Conservation (phyloP, 2,113 vertebrate genomes). For the Myanophis thanlyinensis region DNA sequence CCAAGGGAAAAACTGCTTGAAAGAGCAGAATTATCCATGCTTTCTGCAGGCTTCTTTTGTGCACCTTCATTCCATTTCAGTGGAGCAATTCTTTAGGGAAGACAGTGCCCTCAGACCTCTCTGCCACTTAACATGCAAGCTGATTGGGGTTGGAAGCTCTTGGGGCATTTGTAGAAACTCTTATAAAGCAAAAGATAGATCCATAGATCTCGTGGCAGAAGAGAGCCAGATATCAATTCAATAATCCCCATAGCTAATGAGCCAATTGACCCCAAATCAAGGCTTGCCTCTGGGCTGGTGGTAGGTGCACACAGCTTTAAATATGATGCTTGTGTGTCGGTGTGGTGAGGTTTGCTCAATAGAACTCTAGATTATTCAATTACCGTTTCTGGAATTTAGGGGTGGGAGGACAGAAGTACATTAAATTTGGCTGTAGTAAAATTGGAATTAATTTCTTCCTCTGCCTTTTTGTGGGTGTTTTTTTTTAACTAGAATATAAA, state of each 20-base stretch:
- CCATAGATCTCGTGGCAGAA: neutral
- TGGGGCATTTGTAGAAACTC: neutral
- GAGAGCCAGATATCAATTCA: neutral
- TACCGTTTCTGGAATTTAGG: neutral
- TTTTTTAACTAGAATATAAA: neutral
- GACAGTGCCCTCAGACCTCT: neutral
- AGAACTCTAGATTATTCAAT: neutral
- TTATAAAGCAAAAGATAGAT: neutral
- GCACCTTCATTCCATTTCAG: slow-evolving; percentile 2
- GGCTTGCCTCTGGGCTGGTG: neutral
- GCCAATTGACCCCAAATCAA: neutral
- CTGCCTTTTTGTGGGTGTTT: neutral
- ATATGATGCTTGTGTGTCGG: neutral
- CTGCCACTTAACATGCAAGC: neutral
- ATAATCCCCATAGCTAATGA: neutral
- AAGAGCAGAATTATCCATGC: neutral
- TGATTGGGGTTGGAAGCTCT: neutral
- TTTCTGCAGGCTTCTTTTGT: neutral
- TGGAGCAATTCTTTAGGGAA: neutral
- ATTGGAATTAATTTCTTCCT: neutral
- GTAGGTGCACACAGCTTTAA: neutral
- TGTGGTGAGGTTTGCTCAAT: neutral
- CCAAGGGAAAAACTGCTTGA: neutral
- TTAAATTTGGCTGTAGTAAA: neutral
- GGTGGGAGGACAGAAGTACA: neutral